phyloP scores from a whole-genome alignment of 2,113 vertebrate genomes.

The Kryptolebias marmoratus region DNA sequence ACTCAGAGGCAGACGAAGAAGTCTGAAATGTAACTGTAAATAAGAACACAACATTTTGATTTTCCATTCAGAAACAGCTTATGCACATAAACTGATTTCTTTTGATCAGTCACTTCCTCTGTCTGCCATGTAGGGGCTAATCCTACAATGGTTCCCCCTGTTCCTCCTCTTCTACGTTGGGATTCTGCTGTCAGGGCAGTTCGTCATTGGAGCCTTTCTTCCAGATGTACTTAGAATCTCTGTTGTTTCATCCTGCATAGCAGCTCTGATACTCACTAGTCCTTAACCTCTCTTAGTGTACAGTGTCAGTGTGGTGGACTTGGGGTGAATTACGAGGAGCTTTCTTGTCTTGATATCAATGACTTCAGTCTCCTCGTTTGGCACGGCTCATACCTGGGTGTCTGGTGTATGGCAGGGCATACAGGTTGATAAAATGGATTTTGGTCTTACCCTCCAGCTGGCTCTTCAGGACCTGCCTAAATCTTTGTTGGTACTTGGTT shows the following conservation, averaged over 20 bases:
- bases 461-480: background rate
- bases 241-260: background rate
- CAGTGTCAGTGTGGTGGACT: no score
- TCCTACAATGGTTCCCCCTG: no score
- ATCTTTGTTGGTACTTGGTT: background rate
- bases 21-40: conserved; percentile 1
- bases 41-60: conserved; percentile 12
- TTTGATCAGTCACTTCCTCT: no score
- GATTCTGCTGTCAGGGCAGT: no score
- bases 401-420: background rate
- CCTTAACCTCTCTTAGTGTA: background rate
- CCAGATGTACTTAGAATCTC: background rate
- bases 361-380: background rate
- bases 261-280: background rate
- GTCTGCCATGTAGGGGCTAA: no score
- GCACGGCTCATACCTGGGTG: no score
- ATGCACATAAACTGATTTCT: conserved; percentile 30
- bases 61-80: conserved; percentile 23
- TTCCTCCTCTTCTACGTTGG: no score
- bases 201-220: no score
- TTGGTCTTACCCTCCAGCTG: background rate
- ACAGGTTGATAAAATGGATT: background rate
- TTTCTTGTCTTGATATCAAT: background rate
- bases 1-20: conserved; percentile 11
- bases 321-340: no score